Conservation (phyloP, 2,888 invertebrate species). For the Diarsia mendica region DNA sequence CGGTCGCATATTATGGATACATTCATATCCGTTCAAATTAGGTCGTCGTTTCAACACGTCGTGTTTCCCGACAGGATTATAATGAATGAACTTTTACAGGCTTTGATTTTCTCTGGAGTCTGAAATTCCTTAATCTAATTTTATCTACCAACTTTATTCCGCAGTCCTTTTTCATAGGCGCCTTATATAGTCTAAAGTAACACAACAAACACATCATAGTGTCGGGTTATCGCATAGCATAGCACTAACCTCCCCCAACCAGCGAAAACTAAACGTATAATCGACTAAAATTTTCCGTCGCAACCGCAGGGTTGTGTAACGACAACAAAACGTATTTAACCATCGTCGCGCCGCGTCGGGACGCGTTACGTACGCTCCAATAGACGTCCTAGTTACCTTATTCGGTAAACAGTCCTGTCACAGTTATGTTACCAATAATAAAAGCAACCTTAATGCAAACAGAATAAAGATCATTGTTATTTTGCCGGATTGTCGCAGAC, state of each 20-base stretch:
- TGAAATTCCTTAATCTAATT: background rate
- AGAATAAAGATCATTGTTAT: background rate
- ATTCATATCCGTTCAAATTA: background rate
- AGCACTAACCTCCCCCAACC: slow-evolving; percentile 18
- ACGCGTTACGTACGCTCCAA: slow-evolving; percentile 71
- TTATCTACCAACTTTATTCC: background rate
- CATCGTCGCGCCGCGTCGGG: slow-evolving; percentile 65
- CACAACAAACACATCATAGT: background rate
- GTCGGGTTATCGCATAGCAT: background rate
- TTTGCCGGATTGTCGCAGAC: background rate
- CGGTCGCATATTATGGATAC: background rate
- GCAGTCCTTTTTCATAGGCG: background rate
- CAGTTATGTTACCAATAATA: background rate
- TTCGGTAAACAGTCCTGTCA: slow-evolving; percentile 45
- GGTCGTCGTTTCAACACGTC: background rate
- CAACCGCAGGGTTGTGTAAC: slow-evolving; percentile 14
- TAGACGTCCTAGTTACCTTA: slow-evolving; percentile 75
- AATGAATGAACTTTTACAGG: too few relatives aligned
- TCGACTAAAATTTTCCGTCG: slow-evolving; percentile 22
- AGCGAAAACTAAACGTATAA: slow-evolving; percentile 1
- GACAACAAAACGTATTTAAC: slow-evolving; percentile 27
- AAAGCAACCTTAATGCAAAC: background rate
- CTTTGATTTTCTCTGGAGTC: too few relatives aligned
- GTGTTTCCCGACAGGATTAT: too few relatives aligned
- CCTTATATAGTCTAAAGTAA: too few relatives aligned